Evolutionary conservation across 2,888 invertebrate genomes (phyloP).

Genomic region (Drosophila lacicola): DNA sequence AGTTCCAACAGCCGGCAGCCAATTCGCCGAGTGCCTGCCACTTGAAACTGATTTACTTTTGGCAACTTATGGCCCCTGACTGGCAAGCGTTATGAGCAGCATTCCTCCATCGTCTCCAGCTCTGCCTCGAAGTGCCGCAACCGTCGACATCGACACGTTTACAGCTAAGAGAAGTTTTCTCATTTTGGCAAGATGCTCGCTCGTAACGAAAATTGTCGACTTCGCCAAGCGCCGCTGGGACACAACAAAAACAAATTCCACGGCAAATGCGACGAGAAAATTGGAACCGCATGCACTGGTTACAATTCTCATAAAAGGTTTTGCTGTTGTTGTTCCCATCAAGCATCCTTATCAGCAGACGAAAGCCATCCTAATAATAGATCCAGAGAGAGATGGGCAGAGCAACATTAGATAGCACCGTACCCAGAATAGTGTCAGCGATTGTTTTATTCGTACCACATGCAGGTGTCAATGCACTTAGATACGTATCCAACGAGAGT

Average conservation of each 20-base stretch:
- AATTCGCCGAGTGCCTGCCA: constrained; percentile 64
- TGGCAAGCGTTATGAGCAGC: constrained; percentile 50
- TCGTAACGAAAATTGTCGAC: constrained; percentile 79
- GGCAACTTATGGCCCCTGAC: constrained; percentile 67
- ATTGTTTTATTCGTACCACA: constrained; percentile 2
- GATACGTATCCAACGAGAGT: background rate
- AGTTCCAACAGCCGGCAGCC: constrained; percentile 53
- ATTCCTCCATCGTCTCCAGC: constrained; percentile 15
- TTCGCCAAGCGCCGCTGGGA: constrained; percentile 67
- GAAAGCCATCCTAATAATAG: constrained; percentile 71
- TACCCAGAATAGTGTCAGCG: background rate
- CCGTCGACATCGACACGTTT: constrained; percentile 65
- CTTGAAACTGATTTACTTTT: constrained; percentile 80
- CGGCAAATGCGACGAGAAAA: constrained; percentile 35
- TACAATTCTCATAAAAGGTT: constrained; percentile 79
- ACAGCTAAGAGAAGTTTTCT: constrained; percentile 76
- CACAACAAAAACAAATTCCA: constrained; percentile 30
- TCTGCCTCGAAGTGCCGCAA: constrained; percentile 31
- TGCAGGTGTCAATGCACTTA: constrained; percentile 49
- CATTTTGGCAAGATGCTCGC: constrained; percentile 75
- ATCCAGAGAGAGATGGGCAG: constrained; percentile 26
- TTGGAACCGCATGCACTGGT: constrained; percentile 62
- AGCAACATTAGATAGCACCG: constrained; percentile 25
- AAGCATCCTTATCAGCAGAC: constrained; percentile 75
- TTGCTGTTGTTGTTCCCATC: constrained; percentile 52